phyloP scores from a whole-genome alignment of 1,140 invertebrate species.

The Idris sp. region DNA sequence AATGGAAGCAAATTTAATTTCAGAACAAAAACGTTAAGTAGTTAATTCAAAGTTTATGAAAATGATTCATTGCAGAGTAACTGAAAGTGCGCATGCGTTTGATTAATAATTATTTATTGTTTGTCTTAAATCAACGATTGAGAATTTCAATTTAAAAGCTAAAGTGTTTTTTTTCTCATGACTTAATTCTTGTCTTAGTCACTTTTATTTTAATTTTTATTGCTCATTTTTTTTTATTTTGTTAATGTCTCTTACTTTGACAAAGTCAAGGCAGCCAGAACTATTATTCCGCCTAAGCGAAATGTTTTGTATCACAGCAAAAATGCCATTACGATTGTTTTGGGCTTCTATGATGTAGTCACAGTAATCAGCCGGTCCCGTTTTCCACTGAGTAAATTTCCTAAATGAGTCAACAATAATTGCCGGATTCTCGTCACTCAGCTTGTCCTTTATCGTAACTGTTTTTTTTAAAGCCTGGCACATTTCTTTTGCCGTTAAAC shows the following conservation, averaged over 20 bases:
- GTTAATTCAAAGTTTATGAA: too few species aligned
- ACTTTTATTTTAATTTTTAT: neutral
- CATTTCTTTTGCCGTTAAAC: constrained; percentile 1
- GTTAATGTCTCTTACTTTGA: constrained; percentile 12
- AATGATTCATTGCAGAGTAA: too few species aligned
- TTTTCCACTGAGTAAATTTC: constrained; percentile 10
- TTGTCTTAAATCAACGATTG: too few species aligned
- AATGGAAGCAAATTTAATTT: too few species aligned
- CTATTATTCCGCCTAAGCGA: neutral
- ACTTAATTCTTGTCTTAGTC: neutral
- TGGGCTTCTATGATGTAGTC: constrained; percentile 21
- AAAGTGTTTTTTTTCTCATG: too few species aligned
- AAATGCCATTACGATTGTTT: constrained; percentile 25
- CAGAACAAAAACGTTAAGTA: too few species aligned
- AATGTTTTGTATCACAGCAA: constrained; percentile 38
- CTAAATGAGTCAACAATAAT: constrained; percentile 21
- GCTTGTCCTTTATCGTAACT: neutral
- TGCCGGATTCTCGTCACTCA: constrained; percentile 12
- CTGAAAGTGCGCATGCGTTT: too few species aligned
- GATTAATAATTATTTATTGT: too few species aligned
- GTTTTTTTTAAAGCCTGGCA: constrained; percentile 6
- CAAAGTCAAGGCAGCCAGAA: constrained; percentile 6
- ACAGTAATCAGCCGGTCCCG: constrained; percentile 10
- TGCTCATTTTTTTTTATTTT: neutral
- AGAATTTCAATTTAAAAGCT: too few species aligned